phyloP scores from a whole-genome alignment of 2,888 invertebrate genomes.

The Harpalus rufipes region DNA sequence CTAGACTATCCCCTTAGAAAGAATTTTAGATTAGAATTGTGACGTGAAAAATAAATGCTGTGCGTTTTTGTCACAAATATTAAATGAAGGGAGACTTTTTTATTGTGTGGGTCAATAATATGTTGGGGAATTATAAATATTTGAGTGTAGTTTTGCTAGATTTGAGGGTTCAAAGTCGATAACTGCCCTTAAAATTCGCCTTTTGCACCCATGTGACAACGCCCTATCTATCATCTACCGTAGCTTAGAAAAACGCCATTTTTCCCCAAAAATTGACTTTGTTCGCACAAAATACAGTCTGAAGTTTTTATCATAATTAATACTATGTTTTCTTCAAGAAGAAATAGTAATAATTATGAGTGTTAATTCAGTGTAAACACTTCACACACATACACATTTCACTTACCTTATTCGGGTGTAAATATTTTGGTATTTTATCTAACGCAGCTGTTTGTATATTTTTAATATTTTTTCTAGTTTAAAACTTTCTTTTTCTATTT shows the following conservation, averaged over 20 bases:
- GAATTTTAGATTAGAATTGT: constrained; percentile 30
- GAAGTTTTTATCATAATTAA: background rate
- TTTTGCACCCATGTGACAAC: constrained; percentile 48
- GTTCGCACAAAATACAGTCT: constrained; percentile 50
- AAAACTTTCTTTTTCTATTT: constrained; percentile 56
- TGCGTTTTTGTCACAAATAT: constrained; percentile 42
- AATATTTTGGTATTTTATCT: constrained; percentile 65
- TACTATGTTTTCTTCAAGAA: background rate
- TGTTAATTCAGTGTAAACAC: background rate
- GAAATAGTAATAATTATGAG: background rate
- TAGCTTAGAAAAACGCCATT: constrained; percentile 52
- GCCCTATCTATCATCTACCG: constrained; percentile 57
- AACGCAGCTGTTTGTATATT: constrained; percentile 63
- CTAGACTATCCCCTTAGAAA: too few species aligned
- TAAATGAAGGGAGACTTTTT: constrained; percentile 22
- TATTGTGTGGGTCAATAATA: constrained; percentile 46
- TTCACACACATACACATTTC: constrained; percentile 38
- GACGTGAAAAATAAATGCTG: constrained; percentile 42
- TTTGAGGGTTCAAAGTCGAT: constrained; percentile 58
- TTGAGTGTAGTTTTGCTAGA: constrained; percentile 54
- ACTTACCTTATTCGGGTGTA: constrained; percentile 62
- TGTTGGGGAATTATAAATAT: constrained; percentile 17
- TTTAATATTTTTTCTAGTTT: constrained; percentile 63
- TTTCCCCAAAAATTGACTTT: constrained; percentile 53
- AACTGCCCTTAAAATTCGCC: constrained; percentile 58